Conservation (phyloP, 2,113 vertebrate species). For the Hypanus sabinus region DNA sequence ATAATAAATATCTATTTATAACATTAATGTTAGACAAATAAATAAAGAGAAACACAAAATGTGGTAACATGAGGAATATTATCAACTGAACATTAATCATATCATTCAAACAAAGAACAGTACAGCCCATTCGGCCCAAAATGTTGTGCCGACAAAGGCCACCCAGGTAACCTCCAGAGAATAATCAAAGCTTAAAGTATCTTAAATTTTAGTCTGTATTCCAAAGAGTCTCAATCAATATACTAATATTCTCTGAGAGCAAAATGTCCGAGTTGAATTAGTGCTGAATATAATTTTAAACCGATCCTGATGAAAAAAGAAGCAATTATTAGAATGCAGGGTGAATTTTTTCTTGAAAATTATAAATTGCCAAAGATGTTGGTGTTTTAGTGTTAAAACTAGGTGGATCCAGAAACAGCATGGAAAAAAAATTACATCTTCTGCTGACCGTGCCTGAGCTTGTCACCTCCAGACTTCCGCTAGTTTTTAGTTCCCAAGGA, state of each 20-base stretch:
- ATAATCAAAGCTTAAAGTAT: background rate
- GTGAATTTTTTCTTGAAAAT: background rate
- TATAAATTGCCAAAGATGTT: background rate
- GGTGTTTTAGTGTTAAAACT: background rate
- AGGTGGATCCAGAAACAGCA: background rate
- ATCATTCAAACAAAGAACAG: no score
- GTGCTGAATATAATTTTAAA: background rate
- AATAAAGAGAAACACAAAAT: background rate
- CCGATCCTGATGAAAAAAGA: background rate
- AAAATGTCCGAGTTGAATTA: background rate
- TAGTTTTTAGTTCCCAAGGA: constrained; percentile 27
- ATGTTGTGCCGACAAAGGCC: no score
- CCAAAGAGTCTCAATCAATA: background rate
- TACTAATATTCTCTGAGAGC: background rate
- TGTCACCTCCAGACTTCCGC: constrained; percentile 10
- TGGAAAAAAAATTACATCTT: background rate
- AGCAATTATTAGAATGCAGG: background rate
- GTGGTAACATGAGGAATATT: background rate
- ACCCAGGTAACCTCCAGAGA: background rate
- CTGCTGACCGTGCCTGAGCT: background rate
- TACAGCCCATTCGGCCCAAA: no score
- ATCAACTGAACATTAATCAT: background rate
- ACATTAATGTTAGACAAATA: background rate
- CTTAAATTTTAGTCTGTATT: background rate
- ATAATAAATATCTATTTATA: no score